These are phyloP conservation scores for Drosophila nebulosa DNA, from an alignment of 1,140 invertebrate genomes.

Conservation along the genomic window DNA sequence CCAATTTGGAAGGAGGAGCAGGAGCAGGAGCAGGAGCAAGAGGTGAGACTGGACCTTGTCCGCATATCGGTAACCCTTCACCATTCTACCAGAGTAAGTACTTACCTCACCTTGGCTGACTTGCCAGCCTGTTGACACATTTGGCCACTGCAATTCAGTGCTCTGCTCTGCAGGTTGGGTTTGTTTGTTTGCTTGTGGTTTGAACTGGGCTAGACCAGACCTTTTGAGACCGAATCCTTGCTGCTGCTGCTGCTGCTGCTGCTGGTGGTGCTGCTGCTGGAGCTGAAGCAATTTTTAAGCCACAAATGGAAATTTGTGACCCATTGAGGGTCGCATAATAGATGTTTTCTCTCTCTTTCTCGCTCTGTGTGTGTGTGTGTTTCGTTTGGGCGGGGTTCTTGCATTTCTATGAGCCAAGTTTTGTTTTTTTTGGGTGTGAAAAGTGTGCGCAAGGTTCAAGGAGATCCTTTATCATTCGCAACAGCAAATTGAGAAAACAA, in stretches of 20 bases:
- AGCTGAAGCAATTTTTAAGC: constrained; percentile 22
- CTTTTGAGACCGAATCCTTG: constrained; percentile 10
- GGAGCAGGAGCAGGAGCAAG: too few species aligned
- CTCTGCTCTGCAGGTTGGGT: not conserved
- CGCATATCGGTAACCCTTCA: not conserved
- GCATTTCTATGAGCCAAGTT: constrained; percentile 35
- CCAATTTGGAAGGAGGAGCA: constrained; percentile 4
- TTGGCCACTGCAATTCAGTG: constrained; percentile 19
- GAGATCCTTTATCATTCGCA: constrained; percentile 8
- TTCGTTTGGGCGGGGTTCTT: constrained; percentile 20
- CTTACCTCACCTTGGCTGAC: not conserved
- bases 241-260: too few species aligned
- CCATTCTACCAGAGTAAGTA: not conserved
- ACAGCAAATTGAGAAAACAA: constrained; percentile 18
- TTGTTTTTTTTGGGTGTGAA: constrained; percentile 27
- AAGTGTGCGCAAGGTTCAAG: constrained; percentile 42
- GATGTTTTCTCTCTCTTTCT: constrained; percentile 70
- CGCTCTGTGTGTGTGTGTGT: too few species aligned
- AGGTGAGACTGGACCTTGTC: too few species aligned
- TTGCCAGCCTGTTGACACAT: constrained; percentile 14
- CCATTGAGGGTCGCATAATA: constrained; percentile 60
- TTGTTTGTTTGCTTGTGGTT: not conserved
- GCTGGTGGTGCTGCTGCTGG: too few species aligned
- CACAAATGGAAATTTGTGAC: constrained; percentile 62
- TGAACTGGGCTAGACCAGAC: not conserved